Evolutionary conservation across 2,113 vertebrate species (phyloP).

Genomic region (Hydrochoerus hydrochaeris): DNA sequence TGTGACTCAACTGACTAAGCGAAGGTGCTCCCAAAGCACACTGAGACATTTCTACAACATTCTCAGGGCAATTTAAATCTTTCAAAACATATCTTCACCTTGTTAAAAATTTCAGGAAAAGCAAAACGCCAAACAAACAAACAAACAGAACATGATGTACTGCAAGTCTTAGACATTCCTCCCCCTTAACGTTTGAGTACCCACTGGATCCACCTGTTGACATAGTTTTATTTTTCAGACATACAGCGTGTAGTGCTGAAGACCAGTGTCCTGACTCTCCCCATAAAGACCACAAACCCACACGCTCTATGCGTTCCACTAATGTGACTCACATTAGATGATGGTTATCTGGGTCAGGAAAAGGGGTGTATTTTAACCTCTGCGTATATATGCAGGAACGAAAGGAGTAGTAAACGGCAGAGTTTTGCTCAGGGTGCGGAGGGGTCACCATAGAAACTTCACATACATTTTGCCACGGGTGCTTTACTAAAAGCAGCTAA

Average conservation of each 20-base stretch:
- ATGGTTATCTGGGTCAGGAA: neutral
- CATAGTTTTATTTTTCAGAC: neutral
- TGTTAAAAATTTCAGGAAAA: neutral
- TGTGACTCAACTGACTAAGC: neutral
- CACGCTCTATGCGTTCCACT: neutral
- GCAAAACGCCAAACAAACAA: neutral
- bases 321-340: constrained; percentile 4
- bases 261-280: neutral
- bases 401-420: neutral
- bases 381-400: neutral
- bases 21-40: neutral
- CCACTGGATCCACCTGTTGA: neutral
- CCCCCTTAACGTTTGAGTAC: neutral
- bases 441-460: neutral
- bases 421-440: neutral
- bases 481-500: neutral
- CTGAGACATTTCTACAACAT: neutral
- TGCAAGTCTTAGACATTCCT: neutral
- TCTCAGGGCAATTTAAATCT: neutral
- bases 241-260: neutral
- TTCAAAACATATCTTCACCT: neutral
- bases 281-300: neutral
- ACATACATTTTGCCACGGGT: neutral
- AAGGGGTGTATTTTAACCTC: neutral
- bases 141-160: neutral